Evolutionary conservation across 2,797 vertebrate genomes (phyloP).

Genomic region (Lagodon rhomboides): DNA sequence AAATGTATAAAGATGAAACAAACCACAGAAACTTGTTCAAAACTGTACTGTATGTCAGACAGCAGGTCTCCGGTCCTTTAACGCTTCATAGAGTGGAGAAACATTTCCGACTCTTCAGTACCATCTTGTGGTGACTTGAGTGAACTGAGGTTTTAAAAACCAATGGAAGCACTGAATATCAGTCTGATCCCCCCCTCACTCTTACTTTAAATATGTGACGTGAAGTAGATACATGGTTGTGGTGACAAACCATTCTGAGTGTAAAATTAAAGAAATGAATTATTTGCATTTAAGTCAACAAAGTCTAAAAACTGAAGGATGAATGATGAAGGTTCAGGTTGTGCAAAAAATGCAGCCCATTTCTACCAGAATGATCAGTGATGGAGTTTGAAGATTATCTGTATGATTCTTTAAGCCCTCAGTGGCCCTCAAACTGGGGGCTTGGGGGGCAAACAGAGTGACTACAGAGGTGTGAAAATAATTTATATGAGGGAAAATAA

Average conservation of each 20-base stretch:
- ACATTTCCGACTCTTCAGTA: not conserved
- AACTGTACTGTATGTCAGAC: not conserved
- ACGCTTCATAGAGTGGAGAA: fast-evolving
- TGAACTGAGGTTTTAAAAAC: not conserved
- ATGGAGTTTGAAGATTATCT: not conserved
- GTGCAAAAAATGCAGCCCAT: not conserved
- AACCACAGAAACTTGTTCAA: not conserved
- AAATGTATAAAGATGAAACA: not conserved
- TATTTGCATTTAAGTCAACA: too few species aligned
- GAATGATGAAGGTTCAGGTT: not conserved
- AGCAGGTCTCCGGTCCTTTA: not conserved
- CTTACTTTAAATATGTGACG: fast-evolving
- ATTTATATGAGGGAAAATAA: too few species aligned
- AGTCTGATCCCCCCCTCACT: too few species aligned
- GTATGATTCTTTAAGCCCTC: not conserved
- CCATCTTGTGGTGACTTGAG: conserved; percentile 16
- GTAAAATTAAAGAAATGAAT: not conserved
- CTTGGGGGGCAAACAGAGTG: too few species aligned
- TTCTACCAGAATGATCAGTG: not conserved
- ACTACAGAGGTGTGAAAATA: too few species aligned
- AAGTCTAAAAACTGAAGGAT: not conserved
- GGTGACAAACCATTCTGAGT: not conserved
- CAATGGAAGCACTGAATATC: not conserved
- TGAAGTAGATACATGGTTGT: not conserved
- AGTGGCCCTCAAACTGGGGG: too few species aligned